Percentiles rank a stretch among this genome's conserved stretches.
Evolutionary conservation across 2,113 vertebrate species (phyloP).

Genomic region (Orycteropus afer): DNA sequence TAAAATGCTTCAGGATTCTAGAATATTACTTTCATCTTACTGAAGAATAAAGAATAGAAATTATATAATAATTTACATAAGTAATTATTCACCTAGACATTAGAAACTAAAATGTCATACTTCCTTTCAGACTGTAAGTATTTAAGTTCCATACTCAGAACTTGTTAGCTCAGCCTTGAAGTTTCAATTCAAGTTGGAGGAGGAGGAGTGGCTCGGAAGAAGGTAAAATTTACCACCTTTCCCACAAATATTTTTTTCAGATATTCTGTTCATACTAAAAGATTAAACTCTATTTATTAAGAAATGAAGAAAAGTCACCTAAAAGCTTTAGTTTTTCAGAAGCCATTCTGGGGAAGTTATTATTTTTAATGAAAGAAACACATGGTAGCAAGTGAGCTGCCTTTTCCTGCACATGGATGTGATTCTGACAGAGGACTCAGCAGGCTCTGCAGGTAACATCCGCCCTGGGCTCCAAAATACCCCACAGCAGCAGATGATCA

Average conservation of each 20-base stretch:
- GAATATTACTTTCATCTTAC: conserved; percentile 17
- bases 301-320: not conserved
- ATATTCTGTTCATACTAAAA: not conserved
- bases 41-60: conserved; percentile 46
- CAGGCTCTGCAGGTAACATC: not conserved
- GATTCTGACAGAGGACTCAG: not conserved
- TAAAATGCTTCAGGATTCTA: not conserved
- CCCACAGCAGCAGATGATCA: conserved; percentile 14
- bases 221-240: conserved; percentile 25
- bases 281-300: not conserved
- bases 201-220: not conserved
- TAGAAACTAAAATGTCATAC: conserved; percentile 29
- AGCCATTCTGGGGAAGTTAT: not conserved
- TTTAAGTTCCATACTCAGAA: conserved; percentile 55
- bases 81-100: conserved; percentile 65
- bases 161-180: conserved; percentile 30
- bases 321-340: conserved; percentile 5
- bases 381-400: not conserved
- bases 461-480: not conserved
- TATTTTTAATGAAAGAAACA: not conserved
- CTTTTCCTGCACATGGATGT: not conserved
- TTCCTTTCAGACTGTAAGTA: conserved; percentile 64
- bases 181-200: conserved; percentile 20
- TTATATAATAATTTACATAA: conserved; percentile 54
- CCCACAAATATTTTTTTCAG: not conserved